Conservation (phyloP, 2,113 vertebrate genomes). For the Natator depressus region DNA sequence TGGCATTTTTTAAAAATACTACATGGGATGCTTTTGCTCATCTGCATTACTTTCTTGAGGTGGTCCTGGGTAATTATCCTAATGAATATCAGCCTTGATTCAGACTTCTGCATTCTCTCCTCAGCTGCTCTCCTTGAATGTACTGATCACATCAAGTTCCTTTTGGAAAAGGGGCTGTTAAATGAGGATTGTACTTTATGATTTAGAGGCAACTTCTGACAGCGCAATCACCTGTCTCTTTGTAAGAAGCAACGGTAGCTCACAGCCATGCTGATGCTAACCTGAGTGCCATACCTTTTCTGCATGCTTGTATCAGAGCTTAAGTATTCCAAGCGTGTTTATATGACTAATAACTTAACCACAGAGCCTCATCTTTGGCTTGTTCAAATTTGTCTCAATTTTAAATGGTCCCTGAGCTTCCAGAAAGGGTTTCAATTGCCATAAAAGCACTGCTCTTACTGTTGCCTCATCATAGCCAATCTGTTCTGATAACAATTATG, state of each 20-base stretch:
- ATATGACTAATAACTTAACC: neutral
- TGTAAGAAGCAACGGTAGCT: neutral
- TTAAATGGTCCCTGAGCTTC: neutral
- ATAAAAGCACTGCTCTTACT: neutral
- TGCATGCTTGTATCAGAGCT: neutral
- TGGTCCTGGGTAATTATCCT: neutral
- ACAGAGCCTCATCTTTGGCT: neutral
- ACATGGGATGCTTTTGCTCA: neutral
- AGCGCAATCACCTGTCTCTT: neutral
- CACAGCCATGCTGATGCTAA: fast-evolving
- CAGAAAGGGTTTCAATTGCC: neutral
- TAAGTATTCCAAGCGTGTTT: neutral
- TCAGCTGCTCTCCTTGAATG: neutral
- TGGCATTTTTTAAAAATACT: no score
- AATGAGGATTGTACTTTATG: neutral
- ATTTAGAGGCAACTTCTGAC: constrained; percentile 6
- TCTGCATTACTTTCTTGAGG: neutral
- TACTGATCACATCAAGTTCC: neutral
- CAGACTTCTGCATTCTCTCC: neutral
- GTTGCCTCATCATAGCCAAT: neutral
- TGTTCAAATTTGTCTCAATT: neutral
- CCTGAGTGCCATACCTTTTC: neutral
- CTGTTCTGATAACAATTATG: neutral
- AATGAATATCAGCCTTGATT: neutral
- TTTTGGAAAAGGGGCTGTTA: neutral